Evolutionary conservation across 2,888 invertebrate genomes (phyloP), one percentile per base, ranked within the genome.

Genomic region (Eueremaeus valkanovi): DNA sequence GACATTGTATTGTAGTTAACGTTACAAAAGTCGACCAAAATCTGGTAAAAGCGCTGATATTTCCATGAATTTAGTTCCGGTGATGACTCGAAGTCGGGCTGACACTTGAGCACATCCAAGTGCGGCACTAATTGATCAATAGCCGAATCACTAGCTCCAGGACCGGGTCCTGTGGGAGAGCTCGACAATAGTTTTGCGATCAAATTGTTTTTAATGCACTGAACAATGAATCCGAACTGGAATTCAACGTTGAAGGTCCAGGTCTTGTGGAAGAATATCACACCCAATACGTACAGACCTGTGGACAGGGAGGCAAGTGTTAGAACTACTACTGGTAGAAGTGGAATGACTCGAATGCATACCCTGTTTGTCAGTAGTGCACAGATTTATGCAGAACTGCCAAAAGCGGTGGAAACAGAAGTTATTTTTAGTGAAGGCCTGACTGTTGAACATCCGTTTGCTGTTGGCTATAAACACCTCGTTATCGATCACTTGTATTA

Each of bases 361-460:
- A 75, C 78, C 77, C 63, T 78, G 76, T 61, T 78, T 78, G 27
- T 78, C 77, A 33, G 76, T 75, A 33, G 75, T 49, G 51, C 76
- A 76, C 29, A 78, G 51, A 73, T 76, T 75, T 33, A 68, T 49
- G 63, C 78, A 78, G 73, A 78, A 77, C 36, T 77, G 75, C 72
- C 77, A 77, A 51, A 78, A 78, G 31, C 68, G 24, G 0, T 66
- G 40, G 40, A 76, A 78, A 61, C 18, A 16, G 33, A 9, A 61
- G 21, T 72, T 72, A 72, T 68, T 68, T 68, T 68, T 68, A 3
- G 36, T 13, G 24, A 68, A 68, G 3, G 33, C n/a, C 18, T 72
- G 33, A 29, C 40, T 75, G 11, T 24, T 55, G 31, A 63, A 51
- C 49, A 76, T 63, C 63, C 49, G 58, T 27, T 49, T 74, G 21